Evolutionary conservation across 2,797 vertebrate species (phyloP), one percentile per base, ranked within the genome.

Genomic region (Cercopithecus neglectus): DNA sequence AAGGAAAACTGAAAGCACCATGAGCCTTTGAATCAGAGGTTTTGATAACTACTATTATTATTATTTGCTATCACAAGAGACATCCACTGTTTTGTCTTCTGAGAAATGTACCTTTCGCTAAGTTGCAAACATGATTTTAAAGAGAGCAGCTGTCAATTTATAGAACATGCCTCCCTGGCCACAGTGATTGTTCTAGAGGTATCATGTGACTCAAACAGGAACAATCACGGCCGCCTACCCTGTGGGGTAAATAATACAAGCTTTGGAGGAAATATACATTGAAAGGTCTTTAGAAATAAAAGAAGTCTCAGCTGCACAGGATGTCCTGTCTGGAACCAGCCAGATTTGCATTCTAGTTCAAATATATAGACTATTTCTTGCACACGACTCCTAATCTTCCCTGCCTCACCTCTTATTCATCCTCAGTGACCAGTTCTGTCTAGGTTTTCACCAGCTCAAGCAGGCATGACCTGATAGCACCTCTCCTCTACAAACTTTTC

Each of bases 111-210:
- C 21, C 8, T 95, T 72, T 67, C 41, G 72, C 30, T 75, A 50
- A 89, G n/a, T 36, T 83, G 74, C 81, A 57, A 91, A 64, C 5
- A 81, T 39, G 19, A 94, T 78, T 94, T 74, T 89, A 96, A 53
- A 3, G 8, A 39, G 5, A 81, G 36, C 33, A 39, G 14, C 61
- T 72, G 46, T 57, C 48, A 53, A 2, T 75, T 82, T 53, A 74
- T n/a, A 80, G 39, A 30, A 12, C 16, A 6, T 41, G 53, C 46
- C 26, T 91, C 30, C 36, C 26, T 44, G 24, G 50, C 36, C 44
- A 33, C 28, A 44, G 24, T 33, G 44, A 59, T 1, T 21, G 0
- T 10, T 61, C n/a, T n/a, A 64, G 12, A 81, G 24, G 78, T 13
- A 46, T 44, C 19, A 59, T 16, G n/a, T 24, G 30, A 78, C 41